A percentile compares a stretch with the other conserved stretches of the same genome.
Evolutionary conservation across 2,888 invertebrate species (phyloP).

Genomic region (Cordilura impudica): DNA sequence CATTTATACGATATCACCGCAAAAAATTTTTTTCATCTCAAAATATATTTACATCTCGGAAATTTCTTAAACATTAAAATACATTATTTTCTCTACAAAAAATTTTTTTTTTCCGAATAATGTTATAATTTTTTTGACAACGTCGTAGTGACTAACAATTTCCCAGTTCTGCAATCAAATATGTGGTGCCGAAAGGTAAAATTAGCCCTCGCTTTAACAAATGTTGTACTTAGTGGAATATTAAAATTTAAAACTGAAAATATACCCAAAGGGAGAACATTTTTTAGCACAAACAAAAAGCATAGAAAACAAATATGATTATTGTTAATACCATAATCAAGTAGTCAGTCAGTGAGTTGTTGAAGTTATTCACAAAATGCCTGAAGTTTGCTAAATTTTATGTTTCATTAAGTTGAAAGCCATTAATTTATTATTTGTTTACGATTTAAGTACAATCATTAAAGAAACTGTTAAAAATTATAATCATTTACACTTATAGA

Average conservation of each 20-base stretch:
- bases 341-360: conserved; percentile 1
- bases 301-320: not conserved
- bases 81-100: no score
- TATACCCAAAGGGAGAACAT: not conserved
- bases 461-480: conserved; percentile 33
- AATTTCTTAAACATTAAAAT: no score
- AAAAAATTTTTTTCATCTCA: no score
- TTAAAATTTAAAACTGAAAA: not conserved
- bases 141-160: no score
- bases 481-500: conserved; percentile 23
- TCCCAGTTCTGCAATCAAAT: no score
- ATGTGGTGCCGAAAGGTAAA: no score
- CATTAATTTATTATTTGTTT: conserved; percentile 36
- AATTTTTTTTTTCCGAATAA: no score
- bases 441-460: conserved; percentile 33
- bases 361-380: conserved; percentile 17
- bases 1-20: no score
- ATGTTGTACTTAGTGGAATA: not conserved
- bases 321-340: conserved; percentile 18
- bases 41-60: no score
- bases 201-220: not conserved
- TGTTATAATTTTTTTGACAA: no score
- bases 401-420: conserved; percentile 4
- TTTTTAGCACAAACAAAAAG: not conserved
- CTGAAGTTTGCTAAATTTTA: conserved; percentile 1